Base-by-base conservation (phyloP, 2,113 vertebrate species). In the Pitta sordida region DNA sequence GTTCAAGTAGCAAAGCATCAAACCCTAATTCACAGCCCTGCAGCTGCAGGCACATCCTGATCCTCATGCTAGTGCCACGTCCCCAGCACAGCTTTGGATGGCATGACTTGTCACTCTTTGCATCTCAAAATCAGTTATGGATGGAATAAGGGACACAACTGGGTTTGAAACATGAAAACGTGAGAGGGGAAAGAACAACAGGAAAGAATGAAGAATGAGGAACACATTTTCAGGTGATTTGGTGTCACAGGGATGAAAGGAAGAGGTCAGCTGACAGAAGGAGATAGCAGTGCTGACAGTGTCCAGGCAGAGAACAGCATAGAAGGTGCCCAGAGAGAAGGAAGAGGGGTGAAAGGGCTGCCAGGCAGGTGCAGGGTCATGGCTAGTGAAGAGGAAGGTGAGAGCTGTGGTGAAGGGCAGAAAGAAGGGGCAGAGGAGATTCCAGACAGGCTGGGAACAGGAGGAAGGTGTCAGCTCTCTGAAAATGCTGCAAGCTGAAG, bases 331-430 rank as follows among this genome's bases (percentile, higher is more conserved):
- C 22, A 46, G 55, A 51, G 46, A 59, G 60, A 23, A 58, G 43
- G 23, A 77, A 70, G 71, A 80, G 8, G 71, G 17, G 43, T 32
- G 9, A 53, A 83, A 70, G 37, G 26, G 68, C 37, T 37, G 44
- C 63, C 32, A 41, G 53, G 41, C 30, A 60, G 62, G 49, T 0
- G 0, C 15, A 32, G 43, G 22, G 37, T 41, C 32, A 53, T 0
- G 2, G 32, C n/a, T 56, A 24, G 15, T 74, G 71, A 62, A 67
- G 65, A 87, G 24, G 15, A 11, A 68, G 17, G 10, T 15, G 63
- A 52, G 37, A 82, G 20, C 11, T 3, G 3, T 10, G 24, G 11
- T 79, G 44, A 48, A 73, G 9, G 7, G 55, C 6, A 19, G 49
- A 3, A 3, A 64, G 51, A 83, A 70, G 23, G 17, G 24, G 5